Percentiles rank a stretch among this genome's conserved stretches.
Evolutionary conservation across 1,140 invertebrate species (phyloP).

Genomic region (Drosophila serrata): DNA sequence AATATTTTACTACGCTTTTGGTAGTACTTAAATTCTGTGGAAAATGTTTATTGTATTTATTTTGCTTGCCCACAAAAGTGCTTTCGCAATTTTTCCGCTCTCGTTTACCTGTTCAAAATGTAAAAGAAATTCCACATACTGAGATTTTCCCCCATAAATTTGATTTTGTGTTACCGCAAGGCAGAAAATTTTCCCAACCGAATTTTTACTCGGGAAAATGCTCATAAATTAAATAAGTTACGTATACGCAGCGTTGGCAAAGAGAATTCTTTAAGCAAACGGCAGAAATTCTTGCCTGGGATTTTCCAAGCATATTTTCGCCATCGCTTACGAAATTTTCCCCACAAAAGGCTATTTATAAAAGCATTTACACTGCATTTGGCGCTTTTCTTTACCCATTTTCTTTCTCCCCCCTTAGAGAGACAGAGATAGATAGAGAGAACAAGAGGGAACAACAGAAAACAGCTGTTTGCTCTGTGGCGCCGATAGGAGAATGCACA

Average conservation of each 20-base stretch:
- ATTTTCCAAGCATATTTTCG: slow-evolving; percentile 62
- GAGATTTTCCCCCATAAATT: slow-evolving; percentile 39
- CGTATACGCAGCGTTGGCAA: slow-evolving; percentile 35
- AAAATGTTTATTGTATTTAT: slow-evolving; percentile 2
- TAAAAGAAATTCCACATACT: slow-evolving; percentile 2
- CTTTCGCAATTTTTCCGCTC: slow-evolving; percentile 13
- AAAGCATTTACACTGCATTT: slow-evolving; percentile 59
- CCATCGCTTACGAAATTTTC: slow-evolving; percentile 77
- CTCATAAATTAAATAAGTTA: slow-evolving; percentile 70
- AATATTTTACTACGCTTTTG: neutral
- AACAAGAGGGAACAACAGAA: slow-evolving; percentile 58
- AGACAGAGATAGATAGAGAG: slow-evolving; percentile 12
- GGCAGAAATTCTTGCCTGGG: slow-evolving; percentile 45
- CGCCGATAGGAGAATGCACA: slow-evolving; percentile 38
- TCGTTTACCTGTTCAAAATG: slow-evolving; percentile 14
- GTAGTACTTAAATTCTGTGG: neutral
- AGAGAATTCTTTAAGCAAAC: slow-evolving; percentile 8
- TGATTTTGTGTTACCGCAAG: slow-evolving; percentile 5
- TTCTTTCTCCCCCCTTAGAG: neutral
- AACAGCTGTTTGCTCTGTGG: slow-evolving; percentile 69
- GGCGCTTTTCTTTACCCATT: slow-evolving; percentile 12
- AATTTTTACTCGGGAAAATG: slow-evolving; percentile 20
- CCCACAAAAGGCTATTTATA: slow-evolving; percentile 66
- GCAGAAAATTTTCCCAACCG: slow-evolving; percentile 4
- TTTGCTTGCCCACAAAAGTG: neutral